Percentiles rank a stretch among this genome's conserved stretches.
Conservation (phyloP, 2,888 invertebrate genomes). For the Molanna angustata region DNA sequence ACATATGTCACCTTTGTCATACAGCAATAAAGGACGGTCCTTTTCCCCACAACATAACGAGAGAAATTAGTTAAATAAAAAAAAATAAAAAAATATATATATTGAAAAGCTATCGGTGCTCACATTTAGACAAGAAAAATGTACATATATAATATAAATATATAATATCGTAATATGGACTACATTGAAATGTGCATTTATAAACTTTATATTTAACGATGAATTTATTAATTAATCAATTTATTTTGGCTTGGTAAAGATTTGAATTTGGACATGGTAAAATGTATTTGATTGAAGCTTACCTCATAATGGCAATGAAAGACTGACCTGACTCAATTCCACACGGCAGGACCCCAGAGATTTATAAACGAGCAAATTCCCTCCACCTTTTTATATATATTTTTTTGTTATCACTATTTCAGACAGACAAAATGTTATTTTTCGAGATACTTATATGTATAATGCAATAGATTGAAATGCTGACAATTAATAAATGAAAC, state of each 20-base stretch:
- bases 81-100: too few relatives aligned
- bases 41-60: constrained; percentile 18
- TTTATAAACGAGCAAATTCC: constrained; percentile 24
- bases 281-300: too few relatives aligned
- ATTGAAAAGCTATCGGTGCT: constrained; percentile 27
- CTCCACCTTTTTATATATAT: constrained; percentile 33
- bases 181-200: constrained; percentile 12
- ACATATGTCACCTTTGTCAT: constrained; percentile 29
- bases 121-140: constrained; percentile 25
- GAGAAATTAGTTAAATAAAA: background rate
- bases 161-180: too few relatives aligned
- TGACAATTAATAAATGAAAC: background rate
- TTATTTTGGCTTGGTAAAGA: too few relatives aligned
- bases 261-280: too few relatives aligned
- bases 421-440: constrained; percentile 24
- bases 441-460: background rate
- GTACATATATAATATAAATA: constrained; percentile 1
- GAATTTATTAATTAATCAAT: too few relatives aligned
- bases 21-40: constrained; percentile 24
- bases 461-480: background rate
- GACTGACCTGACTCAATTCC: constrained; percentile 32
- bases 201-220: too few relatives aligned
- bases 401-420: constrained; percentile 23
- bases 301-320: too few relatives aligned
- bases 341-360: constrained; percentile 18